Evolutionary conservation across 2,113 vertebrate genomes (phyloP), one percentile per base, ranked within the genome.

Genomic region (Xenopus tropicalis): DNA sequence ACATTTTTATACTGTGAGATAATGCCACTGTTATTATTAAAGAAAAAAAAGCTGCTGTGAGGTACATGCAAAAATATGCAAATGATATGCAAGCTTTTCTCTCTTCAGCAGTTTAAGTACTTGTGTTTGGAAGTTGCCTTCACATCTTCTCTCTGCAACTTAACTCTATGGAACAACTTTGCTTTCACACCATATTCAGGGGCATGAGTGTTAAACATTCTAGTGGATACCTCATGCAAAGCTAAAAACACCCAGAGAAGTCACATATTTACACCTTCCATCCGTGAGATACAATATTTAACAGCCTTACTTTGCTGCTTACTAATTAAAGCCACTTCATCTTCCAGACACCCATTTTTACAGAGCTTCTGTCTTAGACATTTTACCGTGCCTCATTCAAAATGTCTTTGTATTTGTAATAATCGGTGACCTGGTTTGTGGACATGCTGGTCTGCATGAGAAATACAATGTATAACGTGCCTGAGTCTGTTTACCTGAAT

Each of bases 251-350:
- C 64, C 37, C 29, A 64, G 43, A 61, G 20, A 24, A 69, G 25
- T 62, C 59, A 52, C 20, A 74, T 51, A 59, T 75, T 69, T 69
- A 68, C 73, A 75, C 73, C 48, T 75, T 42, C 43, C 10, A 75
- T 43, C 52, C 52, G 73, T 43, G 48, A 75, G 66, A 69, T 62
- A 69, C 66, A 75, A 54, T 69, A 54, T 54, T 69, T 69, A 69
- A 19, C 73, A 62, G 54, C 61, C 48, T 69, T 56, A 23, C 24
- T 74, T 68, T 56, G 17, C 7, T 37, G 13, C n/a, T 13, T 46
- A 10, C 24, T 69, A 63, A 69, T 75, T 22, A 69, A 48, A 68
- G n/a, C 23, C 24, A 1, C 52, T 17, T 4, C 1, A 22, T 56
- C 14, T 64, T 43, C n/a, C 11, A 1, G 14, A 46, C 37, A n/a